Evolutionary conservation across 2,888 invertebrate species (phyloP), one percentile per base, ranked within the genome.

Genomic region (Adela reaumurella): DNA sequence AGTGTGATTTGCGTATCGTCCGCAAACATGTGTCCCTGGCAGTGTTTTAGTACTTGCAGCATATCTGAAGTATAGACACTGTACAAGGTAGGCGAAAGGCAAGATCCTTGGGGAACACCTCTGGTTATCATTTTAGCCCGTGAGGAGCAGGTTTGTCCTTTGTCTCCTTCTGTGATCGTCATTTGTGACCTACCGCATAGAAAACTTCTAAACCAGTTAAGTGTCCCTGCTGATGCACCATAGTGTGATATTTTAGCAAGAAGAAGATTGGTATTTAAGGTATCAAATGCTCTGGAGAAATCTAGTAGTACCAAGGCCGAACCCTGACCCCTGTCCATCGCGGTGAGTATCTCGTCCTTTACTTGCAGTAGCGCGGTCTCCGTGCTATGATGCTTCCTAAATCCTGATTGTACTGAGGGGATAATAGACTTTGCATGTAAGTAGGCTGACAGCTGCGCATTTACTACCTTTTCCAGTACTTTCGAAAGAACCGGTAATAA

Each of bases 231-330:
- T n/a, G n/a, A n/a, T 17, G 17, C 17, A 44, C 44, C 44, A 14
- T 44, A 44, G 18, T 17, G 18, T 3, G 3, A 18, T 6, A 44
- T 17, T 19, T 44, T 44, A 5, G 44, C n/a, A 3, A 44, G 14
- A 6, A 44, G 19, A 8, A 44, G 18, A 17, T n/a, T n/a, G 17
- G 17, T 44, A 19, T 19, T 44, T 19, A 44, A 6, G 17, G 18
- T 44, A 14, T 44, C 44, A 14, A 44, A 44, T 8, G 44, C 44
- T 14, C 44, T 44, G 14, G 44, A 44, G 18, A 44, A 44, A 44
- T 44, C 44, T 14, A 44, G 44, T 5, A 44, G 19, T 16, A 44
- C 44, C 14, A 44, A 4, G 14, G 17, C 14, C 6, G 44, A 18
- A 5, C 44, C 19, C 17, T 18, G 17, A 19, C 44, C 44, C 4